Base-by-base conservation (phyloP, 1,140 invertebrate genomes). In the Drosophila nikananu region DNA sequence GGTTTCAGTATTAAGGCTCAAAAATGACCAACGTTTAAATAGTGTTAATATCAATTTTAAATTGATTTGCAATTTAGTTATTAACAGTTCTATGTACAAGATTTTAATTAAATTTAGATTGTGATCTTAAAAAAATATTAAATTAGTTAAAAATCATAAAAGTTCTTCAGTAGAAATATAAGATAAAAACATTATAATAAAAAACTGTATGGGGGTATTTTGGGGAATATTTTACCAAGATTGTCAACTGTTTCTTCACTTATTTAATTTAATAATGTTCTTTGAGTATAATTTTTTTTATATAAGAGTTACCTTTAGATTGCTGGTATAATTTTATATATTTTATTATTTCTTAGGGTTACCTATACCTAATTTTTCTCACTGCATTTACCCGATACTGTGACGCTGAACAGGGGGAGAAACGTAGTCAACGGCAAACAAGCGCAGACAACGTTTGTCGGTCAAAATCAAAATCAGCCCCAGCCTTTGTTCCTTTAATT, bases 401-500 rank as follows among this genome's bases (percentile, higher is more conserved):
- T 19, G 17, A 35, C 30, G 23, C 37, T 3, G 7, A 35, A 44
- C 19, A 51, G 35, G 6, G 66, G 72, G 68, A 76, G 59, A 65
- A 83, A 52, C 51, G 67, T 49, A 83, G 66, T 66, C 82, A 78
- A 74, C 64, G 57, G 80, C 79, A 65, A 81, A 71, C 62, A 84
- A 78, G 84, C 81, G 65, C 84, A 81, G 81, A 80, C 84, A 82
- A 87, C 81, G 72, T 92, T 91, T 91, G 84, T 92, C 89, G 89
- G 89, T 91, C 90, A 91, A 91, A 91, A 91, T 91, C 89, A 89
- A 91, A 91, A 91, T 89, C 83, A 89, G 89, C 57, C 81, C 79
- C 81, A 82, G 83, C 77, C 89, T 91, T 91, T 91, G 89, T 91
- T 83, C 84, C 67, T 79, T 80, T 82, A 86, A 81, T 91, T 91